Conservation (phyloP, 2,113 vertebrate species). For the Scophthalmus maximus region DNA sequence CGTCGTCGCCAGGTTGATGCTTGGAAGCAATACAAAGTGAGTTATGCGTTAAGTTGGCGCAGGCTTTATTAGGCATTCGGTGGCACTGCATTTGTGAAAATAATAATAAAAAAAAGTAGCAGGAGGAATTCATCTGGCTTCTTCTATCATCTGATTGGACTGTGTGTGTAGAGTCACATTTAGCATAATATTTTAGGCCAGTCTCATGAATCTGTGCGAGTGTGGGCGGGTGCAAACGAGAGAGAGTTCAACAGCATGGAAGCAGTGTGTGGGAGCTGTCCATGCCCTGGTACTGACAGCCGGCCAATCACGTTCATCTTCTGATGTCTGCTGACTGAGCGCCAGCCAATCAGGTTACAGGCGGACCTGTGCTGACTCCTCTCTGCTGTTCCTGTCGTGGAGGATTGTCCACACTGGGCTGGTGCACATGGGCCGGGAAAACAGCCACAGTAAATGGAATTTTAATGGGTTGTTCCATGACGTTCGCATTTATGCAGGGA, state of each 20-base stretch:
- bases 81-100: slow-evolving; percentile 10
- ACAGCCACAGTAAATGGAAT: not conserved
- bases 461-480: slow-evolving; percentile 15
- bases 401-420: slow-evolving; percentile 34
- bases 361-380: slow-evolving; percentile 85
- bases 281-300: slow-evolving; percentile 72
- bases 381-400: slow-evolving; percentile 55
- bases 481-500: not conserved
- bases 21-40: slow-evolving; percentile 40
- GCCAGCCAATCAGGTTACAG: slow-evolving; percentile 87
- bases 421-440: slow-evolving; percentile 30
- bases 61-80: slow-evolving; percentile 50
- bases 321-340: slow-evolving; percentile 97
- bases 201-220: not conserved
- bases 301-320: slow-evolving; percentile 90
- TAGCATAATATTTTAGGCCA: not conserved
- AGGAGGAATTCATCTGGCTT: slow-evolving; percentile 16
- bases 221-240: not conserved
- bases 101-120: not conserved
- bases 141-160: not conserved
- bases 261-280: slow-evolving; percentile 69
- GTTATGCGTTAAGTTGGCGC: slow-evolving; percentile 42
- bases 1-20: slow-evolving; percentile 19
- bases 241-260: slow-evolving; percentile 27
- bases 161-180: not conserved